Percentiles rank a stretch among this genome's conserved stretches.
phyloP scores from a whole-genome alignment of 2,113 vertebrate species.

The Siniperca chuatsi region DNA sequence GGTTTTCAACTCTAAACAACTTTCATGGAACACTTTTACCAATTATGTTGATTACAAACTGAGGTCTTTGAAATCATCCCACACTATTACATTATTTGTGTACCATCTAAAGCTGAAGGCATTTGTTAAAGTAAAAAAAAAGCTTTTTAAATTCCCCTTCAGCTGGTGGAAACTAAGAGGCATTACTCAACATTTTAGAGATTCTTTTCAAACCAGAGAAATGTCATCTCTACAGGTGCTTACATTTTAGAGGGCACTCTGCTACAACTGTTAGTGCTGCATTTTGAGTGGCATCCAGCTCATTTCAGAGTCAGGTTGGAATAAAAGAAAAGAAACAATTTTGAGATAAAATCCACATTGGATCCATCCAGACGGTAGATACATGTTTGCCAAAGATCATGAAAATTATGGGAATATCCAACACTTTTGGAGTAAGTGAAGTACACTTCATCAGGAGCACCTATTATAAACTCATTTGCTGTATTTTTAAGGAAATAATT shows the following conservation, averaged over 20 bases:
- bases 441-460: background rate
- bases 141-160: background rate
- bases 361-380: background rate
- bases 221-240: constrained; percentile 19
- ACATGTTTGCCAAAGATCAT: background rate
- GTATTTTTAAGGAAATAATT: background rate
- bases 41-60: constrained; percentile 48
- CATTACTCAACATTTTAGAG: background rate
- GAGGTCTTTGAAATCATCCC: constrained; percentile 18
- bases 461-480: constrained; percentile 11
- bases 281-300: background rate
- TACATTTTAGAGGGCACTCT: background rate
- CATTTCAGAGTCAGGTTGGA: constrained; percentile 8
- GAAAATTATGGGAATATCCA: too few species aligned
- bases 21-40: constrained; percentile 48
- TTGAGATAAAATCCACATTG: background rate
- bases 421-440: background rate
- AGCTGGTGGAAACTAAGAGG: constrained; percentile 1
- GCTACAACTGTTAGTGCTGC: background rate
- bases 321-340: background rate
- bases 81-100: constrained; percentile 15
- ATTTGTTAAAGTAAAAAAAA: background rate
- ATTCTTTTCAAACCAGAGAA: constrained; percentile 20
- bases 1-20: constrained; percentile 47
- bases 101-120: constrained; percentile 4